phyloP scores from a whole-genome alignment of 1,140 invertebrate species.

The Pararge aegeria region DNA sequence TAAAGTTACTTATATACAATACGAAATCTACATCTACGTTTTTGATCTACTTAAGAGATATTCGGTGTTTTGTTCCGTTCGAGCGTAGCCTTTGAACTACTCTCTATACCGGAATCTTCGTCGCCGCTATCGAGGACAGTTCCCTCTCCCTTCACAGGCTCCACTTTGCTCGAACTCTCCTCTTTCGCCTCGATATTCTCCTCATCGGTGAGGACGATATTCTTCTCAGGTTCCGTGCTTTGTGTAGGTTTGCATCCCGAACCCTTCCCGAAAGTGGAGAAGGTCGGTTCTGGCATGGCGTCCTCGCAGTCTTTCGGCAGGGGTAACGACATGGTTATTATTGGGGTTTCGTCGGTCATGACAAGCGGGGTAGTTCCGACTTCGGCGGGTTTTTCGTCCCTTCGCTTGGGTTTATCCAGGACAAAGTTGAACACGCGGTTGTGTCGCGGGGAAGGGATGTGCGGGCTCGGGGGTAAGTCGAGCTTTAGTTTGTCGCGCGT shows the following conservation, averaged over 20 bases:
- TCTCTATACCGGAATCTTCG: conserved; percentile 82
- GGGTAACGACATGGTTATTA: conserved; percentile 40
- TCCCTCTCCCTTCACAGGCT: conserved; percentile 79
- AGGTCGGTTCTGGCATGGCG: conserved; percentile 55
- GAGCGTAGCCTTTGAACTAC: conserved; percentile 78
- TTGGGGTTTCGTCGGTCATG: conserved; percentile 58
- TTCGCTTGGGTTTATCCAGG: conserved; percentile 55
- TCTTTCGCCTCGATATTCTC: conserved; percentile 34
- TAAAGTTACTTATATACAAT: conserved; percentile 12
- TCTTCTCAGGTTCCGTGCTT: conserved; percentile 38
- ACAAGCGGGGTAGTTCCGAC: conserved; percentile 40
- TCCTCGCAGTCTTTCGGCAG: conserved; percentile 40
- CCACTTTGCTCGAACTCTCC: conserved; percentile 40
- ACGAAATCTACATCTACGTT: conserved; percentile 25
- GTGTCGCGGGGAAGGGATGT: conserved; percentile 58
- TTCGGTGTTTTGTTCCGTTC: conserved; percentile 72
- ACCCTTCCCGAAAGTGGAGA: conserved; percentile 68
- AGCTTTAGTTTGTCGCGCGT: conserved; percentile 86
- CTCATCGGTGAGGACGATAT: conserved; percentile 54
- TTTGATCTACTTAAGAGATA: conserved; percentile 47
- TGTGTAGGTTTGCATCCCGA: conserved; percentile 21
- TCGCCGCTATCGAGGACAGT: conserved; percentile 81
- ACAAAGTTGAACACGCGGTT: conserved; percentile 66
- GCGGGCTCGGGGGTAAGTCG: conserved; percentile 82
- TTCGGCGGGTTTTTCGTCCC: conserved; percentile 23